Evolutionary conservation across 2,113 vertebrate species (phyloP).

Genomic region (Hippocampus zosterae): DNA sequence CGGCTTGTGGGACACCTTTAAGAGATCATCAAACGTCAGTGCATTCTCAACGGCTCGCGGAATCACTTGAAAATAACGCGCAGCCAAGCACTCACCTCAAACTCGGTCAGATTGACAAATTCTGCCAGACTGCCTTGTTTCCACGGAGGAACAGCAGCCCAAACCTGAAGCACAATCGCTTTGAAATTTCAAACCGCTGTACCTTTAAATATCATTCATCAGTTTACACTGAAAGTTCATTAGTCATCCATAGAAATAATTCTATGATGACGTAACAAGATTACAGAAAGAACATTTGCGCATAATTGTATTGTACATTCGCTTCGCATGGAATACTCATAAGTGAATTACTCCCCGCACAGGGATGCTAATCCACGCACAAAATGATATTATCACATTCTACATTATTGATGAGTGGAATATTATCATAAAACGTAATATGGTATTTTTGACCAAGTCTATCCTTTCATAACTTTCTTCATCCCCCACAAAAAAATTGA

Average conservation of each 20-base stretch:
- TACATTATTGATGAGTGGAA: neutral
- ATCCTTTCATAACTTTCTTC: neutral
- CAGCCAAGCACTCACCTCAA: constrained; percentile 76
- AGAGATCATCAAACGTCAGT: constrained; percentile 3
- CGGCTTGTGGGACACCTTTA: constrained; percentile 85
- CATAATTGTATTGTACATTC: constrained; percentile 27
- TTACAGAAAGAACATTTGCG: constrained; percentile 1
- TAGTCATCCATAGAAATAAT: constrained; percentile 14
- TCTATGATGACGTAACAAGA: constrained; percentile 7
- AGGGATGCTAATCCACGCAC: constrained; percentile 13
- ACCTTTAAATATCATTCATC: constrained; percentile 18
- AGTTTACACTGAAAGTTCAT: constrained; percentile 14
- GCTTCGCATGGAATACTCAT: constrained; percentile 15
- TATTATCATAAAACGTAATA: neutral
- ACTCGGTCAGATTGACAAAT: constrained; percentile 84
- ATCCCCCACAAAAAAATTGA: neutral
- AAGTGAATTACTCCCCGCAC: constrained; percentile 8
- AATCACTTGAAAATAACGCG: neutral
- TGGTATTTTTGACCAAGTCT: neutral
- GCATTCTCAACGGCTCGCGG: neutral
- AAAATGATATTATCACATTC: neutral
- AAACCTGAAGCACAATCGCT: constrained; percentile 75
- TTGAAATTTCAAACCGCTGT: constrained; percentile 25
- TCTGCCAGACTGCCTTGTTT: constrained; percentile 92
- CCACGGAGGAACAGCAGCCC: constrained; percentile 90